Conservation (phyloP, 2,888 invertebrate genomes). For the Stenichneumon culpator region DNA sequence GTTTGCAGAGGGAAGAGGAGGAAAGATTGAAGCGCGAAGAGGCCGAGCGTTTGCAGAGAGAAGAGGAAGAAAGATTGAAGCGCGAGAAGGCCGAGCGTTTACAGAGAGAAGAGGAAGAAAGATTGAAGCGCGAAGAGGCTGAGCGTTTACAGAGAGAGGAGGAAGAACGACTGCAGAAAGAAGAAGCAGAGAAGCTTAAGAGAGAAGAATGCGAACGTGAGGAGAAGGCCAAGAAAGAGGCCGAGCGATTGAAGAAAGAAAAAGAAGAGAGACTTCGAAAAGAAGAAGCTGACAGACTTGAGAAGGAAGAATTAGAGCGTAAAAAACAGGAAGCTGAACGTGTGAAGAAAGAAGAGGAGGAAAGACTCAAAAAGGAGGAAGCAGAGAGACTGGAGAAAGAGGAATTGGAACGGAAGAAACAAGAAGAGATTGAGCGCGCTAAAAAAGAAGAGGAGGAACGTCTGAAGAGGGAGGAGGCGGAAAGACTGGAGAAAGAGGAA, state of each 20-base stretch:
- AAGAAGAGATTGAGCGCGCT: constrained; percentile 73
- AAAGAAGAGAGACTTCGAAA: constrained; percentile 27
- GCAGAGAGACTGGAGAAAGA: constrained; percentile 65
- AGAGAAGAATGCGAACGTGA: constrained; percentile 68
- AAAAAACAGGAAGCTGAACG: no score
- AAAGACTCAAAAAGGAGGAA: constrained; percentile 68
- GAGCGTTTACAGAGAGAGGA: constrained; percentile 74
- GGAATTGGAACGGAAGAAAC: constrained; percentile 76
- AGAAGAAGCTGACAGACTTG: constrained; percentile 62
- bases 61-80: constrained; percentile 62
- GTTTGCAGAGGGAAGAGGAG: constrained; percentile 75
- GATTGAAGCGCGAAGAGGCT: no score
- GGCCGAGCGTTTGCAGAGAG: constrained; percentile 73
- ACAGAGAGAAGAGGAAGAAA: constrained; percentile 75
- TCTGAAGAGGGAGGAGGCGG: constrained; percentile 70
- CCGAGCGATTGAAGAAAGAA: constrained; percentile 29
- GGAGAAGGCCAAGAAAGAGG: constrained; percentile 62
- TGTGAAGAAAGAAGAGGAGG: no score
- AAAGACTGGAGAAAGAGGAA: constrained; percentile 30
- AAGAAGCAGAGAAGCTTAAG: constrained; percentile 73
- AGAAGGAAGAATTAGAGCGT: no score
- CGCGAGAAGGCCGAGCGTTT: no score
- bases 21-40: neutral
- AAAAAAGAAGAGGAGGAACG: constrained; percentile 63
- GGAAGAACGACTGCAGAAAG: constrained; percentile 69